These are phyloP conservation scores for Takifugu bimaculatus DNA, from an alignment of 2,113 vertebrate species.

Conservation along the genomic window DNA sequence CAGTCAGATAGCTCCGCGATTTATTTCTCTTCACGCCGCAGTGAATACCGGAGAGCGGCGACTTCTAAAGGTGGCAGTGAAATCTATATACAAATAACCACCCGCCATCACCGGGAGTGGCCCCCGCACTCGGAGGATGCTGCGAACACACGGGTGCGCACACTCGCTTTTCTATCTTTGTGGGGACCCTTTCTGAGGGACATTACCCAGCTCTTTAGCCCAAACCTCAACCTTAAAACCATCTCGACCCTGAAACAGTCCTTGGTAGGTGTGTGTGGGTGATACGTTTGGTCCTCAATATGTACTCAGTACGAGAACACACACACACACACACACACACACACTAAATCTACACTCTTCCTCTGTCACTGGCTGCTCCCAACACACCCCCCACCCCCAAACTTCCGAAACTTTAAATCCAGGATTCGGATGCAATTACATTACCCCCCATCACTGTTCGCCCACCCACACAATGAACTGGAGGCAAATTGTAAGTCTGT, in stretches of 20 bases:
- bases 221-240: no score
- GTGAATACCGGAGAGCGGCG: conserved; percentile 64
- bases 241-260: no score
- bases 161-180: no score
- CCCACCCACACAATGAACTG: conserved; percentile 55
- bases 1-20: conserved; percentile 65
- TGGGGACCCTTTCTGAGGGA: no score
- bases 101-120: conserved; percentile 35
- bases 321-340: no score
- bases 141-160: conserved; percentile 25
- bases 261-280: no score
- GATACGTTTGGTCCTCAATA: no score
- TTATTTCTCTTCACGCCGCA: conserved; percentile 73
- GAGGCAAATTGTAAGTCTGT: conserved; percentile 52
- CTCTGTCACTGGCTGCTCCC: no score
- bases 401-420: conserved; percentile 37
- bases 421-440: conserved; percentile 29
- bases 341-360: no score
- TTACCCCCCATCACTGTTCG: conserved; percentile 27
- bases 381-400: conserved; percentile 2
- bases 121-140: conserved; percentile 1
- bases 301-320: no score
- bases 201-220: no score
- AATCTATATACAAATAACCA: conserved; percentile 71
- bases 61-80: conserved; percentile 63